phyloP scores from a whole-genome alignment of 2,113 vertebrate genomes.

The Sisor rabdophorus region DNA sequence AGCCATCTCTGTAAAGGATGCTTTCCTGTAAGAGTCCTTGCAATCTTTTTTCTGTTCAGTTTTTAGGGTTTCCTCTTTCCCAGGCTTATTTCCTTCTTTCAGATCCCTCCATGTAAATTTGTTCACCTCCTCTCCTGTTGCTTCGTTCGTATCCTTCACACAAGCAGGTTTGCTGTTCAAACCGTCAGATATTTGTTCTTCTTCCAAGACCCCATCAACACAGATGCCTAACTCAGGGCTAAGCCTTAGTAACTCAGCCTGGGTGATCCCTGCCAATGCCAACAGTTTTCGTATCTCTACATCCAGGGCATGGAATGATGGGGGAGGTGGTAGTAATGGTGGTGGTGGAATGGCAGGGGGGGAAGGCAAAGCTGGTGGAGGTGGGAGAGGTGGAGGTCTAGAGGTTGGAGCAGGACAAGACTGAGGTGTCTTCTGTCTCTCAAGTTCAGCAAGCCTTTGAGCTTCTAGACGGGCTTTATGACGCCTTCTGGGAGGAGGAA shows the following conservation, averaged over 20 bases:
- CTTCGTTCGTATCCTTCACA: slow-evolving; percentile 34
- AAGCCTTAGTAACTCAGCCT: slow-evolving; percentile 73
- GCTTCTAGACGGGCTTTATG: slow-evolving; percentile 75
- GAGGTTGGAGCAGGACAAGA: slow-evolving; percentile 68
- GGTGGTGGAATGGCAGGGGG: slow-evolving; percentile 67
- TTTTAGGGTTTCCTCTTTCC: slow-evolving; percentile 36
- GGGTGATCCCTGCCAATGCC: slow-evolving; percentile 72
- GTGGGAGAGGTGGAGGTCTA: slow-evolving; percentile 69
- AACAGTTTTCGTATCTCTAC: slow-evolving; percentile 73
- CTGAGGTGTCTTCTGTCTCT: slow-evolving; percentile 61
- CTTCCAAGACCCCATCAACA: slow-evolving; percentile 62
- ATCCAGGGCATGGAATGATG: slow-evolving; percentile 74
- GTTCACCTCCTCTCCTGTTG: slow-evolving; percentile 33
- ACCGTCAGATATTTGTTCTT: slow-evolving; percentile 49
- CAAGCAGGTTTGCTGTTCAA: slow-evolving; percentile 44
- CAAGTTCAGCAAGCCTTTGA: slow-evolving; percentile 64
- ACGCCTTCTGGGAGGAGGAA: slow-evolving; percentile 69
- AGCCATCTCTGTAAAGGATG: slow-evolving; percentile 87
- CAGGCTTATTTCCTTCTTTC: slow-evolving; percentile 45
- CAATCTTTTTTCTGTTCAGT: slow-evolving; percentile 48
- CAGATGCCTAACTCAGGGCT: slow-evolving; percentile 74
- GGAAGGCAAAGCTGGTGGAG: slow-evolving; percentile 61
- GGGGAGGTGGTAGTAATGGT: slow-evolving; percentile 68
- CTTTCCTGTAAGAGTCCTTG: slow-evolving; percentile 64
- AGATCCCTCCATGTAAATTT: slow-evolving; percentile 37